phyloP scores from a whole-genome alignment of 1,140 invertebrate species.

The Ostrea denselamellosa region DNA sequence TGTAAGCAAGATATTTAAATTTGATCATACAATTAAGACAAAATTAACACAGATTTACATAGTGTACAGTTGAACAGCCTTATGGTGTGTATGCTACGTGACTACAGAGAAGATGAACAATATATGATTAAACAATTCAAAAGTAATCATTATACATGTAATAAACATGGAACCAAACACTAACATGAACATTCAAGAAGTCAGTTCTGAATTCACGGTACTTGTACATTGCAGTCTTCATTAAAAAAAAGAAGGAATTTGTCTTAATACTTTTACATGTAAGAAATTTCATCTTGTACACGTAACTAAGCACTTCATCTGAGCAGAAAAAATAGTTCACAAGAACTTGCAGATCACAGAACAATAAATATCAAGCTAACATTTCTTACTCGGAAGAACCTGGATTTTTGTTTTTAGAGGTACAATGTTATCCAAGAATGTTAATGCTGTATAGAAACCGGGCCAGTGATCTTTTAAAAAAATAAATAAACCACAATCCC shows the following conservation, averaged over 20 bases:
- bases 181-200: neutral
- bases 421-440: neutral
- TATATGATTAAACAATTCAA: slow-evolving; percentile 24
- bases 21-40: slow-evolving; percentile 13
- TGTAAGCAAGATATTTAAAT: slow-evolving; percentile 34
- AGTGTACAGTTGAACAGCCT: slow-evolving; percentile 22
- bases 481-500: neutral
- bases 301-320: slow-evolving; percentile 4
- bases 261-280: neutral
- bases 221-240: neutral
- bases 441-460: slow-evolving; percentile 15
- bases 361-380: slow-evolving; percentile 28
- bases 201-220: neutral
- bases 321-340: neutral
- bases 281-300: neutral
- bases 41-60: slow-evolving; percentile 25
- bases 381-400: slow-evolving; percentile 2
- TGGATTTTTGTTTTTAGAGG: slow-evolving; percentile 27
- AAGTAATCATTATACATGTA: neutral
- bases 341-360: slow-evolving; percentile 9
- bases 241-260: neutral
- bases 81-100: neutral
- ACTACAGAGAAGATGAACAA: neutral
- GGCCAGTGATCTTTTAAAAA: neutral
- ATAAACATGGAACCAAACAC: neutral